phyloP scores from a whole-genome alignment of 1,140 invertebrate species.

The Coboldia fuscipes region DNA sequence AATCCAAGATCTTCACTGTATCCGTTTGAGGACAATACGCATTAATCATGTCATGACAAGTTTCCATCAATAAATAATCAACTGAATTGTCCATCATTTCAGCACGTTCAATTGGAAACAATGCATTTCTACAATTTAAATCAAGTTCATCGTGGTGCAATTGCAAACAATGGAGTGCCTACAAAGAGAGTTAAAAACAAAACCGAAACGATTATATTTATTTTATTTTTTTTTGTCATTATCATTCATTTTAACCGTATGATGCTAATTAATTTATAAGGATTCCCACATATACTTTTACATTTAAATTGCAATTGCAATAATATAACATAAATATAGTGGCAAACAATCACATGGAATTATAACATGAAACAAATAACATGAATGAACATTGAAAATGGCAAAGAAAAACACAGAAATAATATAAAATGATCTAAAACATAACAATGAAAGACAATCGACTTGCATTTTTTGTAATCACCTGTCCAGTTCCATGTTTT shows the following conservation, averaged over 20 bases:
- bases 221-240: neutral
- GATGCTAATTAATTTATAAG: neutral
- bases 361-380: too few species aligned
- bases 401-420: too few species aligned
- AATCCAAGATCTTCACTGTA: slow-evolving; percentile 41
- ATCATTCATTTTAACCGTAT: neutral
- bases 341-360: too few species aligned
- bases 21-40: slow-evolving; percentile 53
- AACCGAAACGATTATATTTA: too few species aligned
- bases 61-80: slow-evolving; percentile 64
- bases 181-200: slow-evolving; percentile 7
- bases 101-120: slow-evolving; percentile 69
- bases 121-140: slow-evolving; percentile 45
- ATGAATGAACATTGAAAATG: too few species aligned
- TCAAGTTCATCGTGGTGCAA: slow-evolving; percentile 42
- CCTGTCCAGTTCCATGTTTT: slow-evolving; percentile 54
- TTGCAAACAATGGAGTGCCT: slow-evolving; percentile 77
- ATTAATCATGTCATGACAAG: slow-evolving; percentile 67
- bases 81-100: slow-evolving; percentile 66
- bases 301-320: too few species aligned
- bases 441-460: neutral
- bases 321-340: too few species aligned
- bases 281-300: too few species aligned
- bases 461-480: slow-evolving; percentile 21
- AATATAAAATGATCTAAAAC: slow-evolving; percentile 5